Base-by-base conservation (phyloP, 1,140 invertebrate species). In the Oncopeltus fasciatus region DNA sequence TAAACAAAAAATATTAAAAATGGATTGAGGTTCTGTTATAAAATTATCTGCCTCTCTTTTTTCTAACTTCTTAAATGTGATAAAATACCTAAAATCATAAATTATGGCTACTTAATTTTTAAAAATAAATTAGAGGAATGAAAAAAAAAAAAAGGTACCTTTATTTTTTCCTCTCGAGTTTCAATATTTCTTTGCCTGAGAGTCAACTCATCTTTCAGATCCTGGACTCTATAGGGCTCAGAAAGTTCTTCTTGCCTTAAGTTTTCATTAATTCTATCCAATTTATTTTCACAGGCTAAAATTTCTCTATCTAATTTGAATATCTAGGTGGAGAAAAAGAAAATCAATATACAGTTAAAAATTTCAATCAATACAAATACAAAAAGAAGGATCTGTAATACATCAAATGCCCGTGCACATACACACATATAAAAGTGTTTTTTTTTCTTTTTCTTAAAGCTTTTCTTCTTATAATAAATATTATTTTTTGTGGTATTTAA, bases 121-220 rank as follows among this genome's bases (percentile, higher is more conserved):
- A 38, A 14, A 38, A 38, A n/a, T n/a, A n/a, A 38, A 38, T 38
- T 38, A 38, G 14, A 38, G 31, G 5, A 38, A 38, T 38, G 31
- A 38, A 8, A 38, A 38, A 38, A 14, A 38, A 8, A 38, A 8
- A 38, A 8, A 38, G 5, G 31, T 38, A 59, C 57, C 57, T 59
- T 20, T 21, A 59, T 9, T 20, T 43, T 44, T 16, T 4, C 38
- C n/a, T 38, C 31, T 21, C 28, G 44, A 3, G 28, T 44, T 38
- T 59, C 26, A 44, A 59, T 59, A 44, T 31, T 44, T 38, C 26
- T 44, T 18, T 59, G 28, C 33, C 57, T 59, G 33, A 43, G 44
- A 4, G 8, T 33, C 18, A 59, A 43, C 24, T 59, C 57, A 43
- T 59, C 57, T 59, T 44, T 59, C 11, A 59, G 33, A 20, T 20